Percentiles rank a stretch among this genome's conserved stretches.
phyloP scores from a whole-genome alignment of 2,113 vertebrate genomes.

The Pseudorectes ferrugineus region DNA sequence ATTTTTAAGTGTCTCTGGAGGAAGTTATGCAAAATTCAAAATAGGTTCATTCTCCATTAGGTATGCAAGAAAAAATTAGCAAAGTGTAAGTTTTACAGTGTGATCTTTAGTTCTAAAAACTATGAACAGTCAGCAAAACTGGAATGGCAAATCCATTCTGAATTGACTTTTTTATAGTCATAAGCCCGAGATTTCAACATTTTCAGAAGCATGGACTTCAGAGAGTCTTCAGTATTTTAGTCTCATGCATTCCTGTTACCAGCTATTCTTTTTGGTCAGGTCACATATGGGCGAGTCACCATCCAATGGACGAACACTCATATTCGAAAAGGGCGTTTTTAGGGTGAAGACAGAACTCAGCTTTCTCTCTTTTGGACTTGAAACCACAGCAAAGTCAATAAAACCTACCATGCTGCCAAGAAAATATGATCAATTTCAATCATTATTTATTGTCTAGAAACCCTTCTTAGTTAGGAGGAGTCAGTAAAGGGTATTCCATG shows the following conservation, averaged over 20 bases:
- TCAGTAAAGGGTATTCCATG: not conserved
- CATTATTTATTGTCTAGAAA: not conserved
- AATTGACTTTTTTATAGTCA: not conserved
- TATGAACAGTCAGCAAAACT: not conserved
- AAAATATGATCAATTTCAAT: not conserved
- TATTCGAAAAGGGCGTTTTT: not conserved
- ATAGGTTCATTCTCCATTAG: not conserved
- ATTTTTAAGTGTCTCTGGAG: conserved; percentile 16
- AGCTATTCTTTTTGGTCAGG: not conserved
- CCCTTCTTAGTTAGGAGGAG: not conserved
- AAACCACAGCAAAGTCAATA: not conserved
- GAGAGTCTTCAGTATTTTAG: not conserved
- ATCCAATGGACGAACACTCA: not conserved
- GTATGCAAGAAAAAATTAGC: not conserved
- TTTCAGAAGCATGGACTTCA: not conserved
- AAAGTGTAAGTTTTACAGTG: not conserved
- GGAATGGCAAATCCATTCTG: not conserved
- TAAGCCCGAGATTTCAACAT: not conserved
- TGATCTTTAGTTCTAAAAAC: not conserved
- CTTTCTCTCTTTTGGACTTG: not conserved
- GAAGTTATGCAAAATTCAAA: not conserved
- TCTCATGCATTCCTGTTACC: not conserved
- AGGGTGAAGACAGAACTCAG: not conserved
- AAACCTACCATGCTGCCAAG: not conserved
- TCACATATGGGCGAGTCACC: not conserved